A percentile compares a stretch with the other conserved stretches of the same genome.
Conservation (phyloP, 2,797 vertebrate species). For the Rhynchotus rufescens region DNA sequence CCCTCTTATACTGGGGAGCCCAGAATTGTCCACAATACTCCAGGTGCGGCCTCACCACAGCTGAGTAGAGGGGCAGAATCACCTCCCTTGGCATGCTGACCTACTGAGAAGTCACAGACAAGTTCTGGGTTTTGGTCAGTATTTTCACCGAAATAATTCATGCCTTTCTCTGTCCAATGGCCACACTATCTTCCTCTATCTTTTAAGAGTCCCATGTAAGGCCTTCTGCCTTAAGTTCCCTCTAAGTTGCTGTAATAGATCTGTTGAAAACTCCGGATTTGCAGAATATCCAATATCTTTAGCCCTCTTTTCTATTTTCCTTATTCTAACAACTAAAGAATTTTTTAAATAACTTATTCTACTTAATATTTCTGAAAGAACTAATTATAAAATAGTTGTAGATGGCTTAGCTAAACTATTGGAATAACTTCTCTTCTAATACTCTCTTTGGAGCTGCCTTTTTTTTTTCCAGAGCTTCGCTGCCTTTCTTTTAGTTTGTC, state of each 20-base stretch:
- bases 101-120: not conserved
- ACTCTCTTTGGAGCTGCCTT: fast-evolving
- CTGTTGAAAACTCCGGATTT: not conserved
- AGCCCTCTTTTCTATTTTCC: not conserved
- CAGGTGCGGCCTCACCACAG: too few species aligned
- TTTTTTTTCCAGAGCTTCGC: not conserved
- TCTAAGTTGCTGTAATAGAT: not conserved
- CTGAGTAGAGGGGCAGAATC: too few species aligned
- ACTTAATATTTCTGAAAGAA: not conserved
- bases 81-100: not conserved
- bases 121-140: not conserved
- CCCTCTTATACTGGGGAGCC: too few species aligned
- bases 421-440: not conserved
- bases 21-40: too few species aligned
- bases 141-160: not conserved
- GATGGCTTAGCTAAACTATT: not conserved
- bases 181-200: not conserved
- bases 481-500: not conserved
- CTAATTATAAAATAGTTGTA: not conserved
- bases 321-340: not conserved
- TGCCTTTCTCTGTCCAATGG: not conserved
- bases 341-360: not conserved
- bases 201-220: not conserved
- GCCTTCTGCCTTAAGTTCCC: not conserved
- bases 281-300: not conserved